Percentiles rank a stretch among this genome's conserved stretches.
phyloP scores from a whole-genome alignment of 2,113 vertebrate species.

The Phyllopteryx taeniolatus region DNA sequence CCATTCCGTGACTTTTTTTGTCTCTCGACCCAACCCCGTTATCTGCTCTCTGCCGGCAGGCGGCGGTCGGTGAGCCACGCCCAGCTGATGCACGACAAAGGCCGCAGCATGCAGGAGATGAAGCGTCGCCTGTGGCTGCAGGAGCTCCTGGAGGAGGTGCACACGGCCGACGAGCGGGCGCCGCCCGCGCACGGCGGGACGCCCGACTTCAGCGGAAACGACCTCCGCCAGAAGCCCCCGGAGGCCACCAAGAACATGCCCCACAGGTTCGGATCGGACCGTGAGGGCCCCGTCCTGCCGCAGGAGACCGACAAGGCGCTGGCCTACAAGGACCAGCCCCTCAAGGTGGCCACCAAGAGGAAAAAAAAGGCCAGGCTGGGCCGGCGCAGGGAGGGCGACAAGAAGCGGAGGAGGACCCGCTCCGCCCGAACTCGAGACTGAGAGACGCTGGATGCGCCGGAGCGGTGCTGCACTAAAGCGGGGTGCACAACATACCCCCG shows the following conservation, averaged over 20 bases:
- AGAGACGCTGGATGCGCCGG: neutral
- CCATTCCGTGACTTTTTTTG: too few species aligned
- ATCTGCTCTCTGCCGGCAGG: slow-evolving; percentile 61
- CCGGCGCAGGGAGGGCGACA: slow-evolving; percentile 86
- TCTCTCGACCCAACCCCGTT: neutral
- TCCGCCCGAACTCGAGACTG: slow-evolving; percentile 42
- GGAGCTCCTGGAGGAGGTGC: slow-evolving; percentile 86
- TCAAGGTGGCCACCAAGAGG: slow-evolving; percentile 80
- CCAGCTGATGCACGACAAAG: slow-evolving; percentile 94
- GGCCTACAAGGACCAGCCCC: slow-evolving; percentile 83
- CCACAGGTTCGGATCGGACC: slow-evolving; percentile 74
- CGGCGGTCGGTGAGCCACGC: slow-evolving; percentile 92
- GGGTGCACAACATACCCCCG: neutral
- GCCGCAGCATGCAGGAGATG: slow-evolving; percentile 86
- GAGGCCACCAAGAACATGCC: slow-evolving; percentile 86
- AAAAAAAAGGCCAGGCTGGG: slow-evolving; percentile 90
- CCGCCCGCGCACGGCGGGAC: slow-evolving; percentile 51
- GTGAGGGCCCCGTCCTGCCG: slow-evolving; percentile 74
- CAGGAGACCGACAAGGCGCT: slow-evolving; percentile 95
- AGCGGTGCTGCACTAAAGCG: slow-evolving; percentile 21
- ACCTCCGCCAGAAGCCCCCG: slow-evolving; percentile 80
- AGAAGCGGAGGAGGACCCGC: slow-evolving; percentile 82
- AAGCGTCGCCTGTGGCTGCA: slow-evolving; percentile 87
- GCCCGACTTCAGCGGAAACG: slow-evolving; percentile 63
- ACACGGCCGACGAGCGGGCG: slow-evolving; percentile 83